Conservation (phyloP, 2,888 invertebrate species). For the Ophraella communa region DNA sequence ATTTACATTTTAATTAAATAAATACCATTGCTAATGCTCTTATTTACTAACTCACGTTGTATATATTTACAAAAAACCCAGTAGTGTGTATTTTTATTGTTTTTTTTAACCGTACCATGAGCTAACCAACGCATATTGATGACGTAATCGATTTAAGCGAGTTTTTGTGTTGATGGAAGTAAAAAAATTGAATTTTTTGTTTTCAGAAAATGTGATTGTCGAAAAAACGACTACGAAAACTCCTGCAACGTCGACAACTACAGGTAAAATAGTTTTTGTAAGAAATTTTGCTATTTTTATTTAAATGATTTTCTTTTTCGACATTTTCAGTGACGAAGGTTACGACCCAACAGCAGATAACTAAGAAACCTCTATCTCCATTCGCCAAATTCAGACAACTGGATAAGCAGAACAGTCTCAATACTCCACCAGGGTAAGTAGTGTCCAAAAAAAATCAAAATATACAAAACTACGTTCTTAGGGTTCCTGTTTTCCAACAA, state of each 20-base stretch:
- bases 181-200: constrained; percentile 25
- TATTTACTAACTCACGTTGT: background rate
- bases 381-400: constrained; percentile 92
- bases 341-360: constrained; percentile 49
- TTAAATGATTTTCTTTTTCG: background rate
- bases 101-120: constrained; percentile 29
- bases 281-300: background rate
- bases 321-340: constrained; percentile 50
- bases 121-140: no score
- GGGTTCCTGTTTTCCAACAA: no score
- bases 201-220: constrained; percentile 52
- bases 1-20: background rate
- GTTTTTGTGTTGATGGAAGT: background rate
- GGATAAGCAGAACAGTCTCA: constrained; percentile 81
- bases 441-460: no score
- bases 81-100: background rate
- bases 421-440: constrained; percentile 77
- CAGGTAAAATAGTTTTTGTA: constrained; percentile 36
- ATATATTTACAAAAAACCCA: background rate
- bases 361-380: constrained; percentile 76
- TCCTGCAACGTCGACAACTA: constrained; percentile 51
- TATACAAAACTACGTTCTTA: no score
- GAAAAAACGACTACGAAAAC: constrained; percentile 51
- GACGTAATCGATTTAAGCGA: no score
- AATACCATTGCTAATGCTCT: background rate